phyloP scores from a whole-genome alignment of 2,113 vertebrate genomes.

The Callithrix jacchus region DNA sequence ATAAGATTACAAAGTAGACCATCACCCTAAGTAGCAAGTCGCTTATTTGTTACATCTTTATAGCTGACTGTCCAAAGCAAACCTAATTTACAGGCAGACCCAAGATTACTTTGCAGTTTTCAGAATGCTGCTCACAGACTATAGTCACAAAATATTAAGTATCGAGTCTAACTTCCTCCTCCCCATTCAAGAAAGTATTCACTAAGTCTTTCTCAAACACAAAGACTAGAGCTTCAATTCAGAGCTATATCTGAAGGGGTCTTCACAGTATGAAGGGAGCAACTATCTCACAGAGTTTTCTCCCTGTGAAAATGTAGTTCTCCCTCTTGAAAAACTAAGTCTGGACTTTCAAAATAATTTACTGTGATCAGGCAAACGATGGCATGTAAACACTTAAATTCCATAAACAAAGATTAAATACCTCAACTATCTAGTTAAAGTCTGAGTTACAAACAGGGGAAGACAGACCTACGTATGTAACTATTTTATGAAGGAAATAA shows the following conservation, averaged over 20 bases:
- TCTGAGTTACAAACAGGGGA: not conserved
- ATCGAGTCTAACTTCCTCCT: not conserved
- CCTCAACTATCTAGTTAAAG: not conserved
- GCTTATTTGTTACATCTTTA: not conserved
- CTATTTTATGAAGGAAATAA: not conserved
- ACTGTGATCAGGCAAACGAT: not conserved
- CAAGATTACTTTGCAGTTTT: not conserved
- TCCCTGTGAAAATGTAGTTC: not conserved
- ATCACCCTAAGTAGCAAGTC: not conserved
- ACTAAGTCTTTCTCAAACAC: not conserved
- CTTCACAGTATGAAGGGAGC: not conserved
- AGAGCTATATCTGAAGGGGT: not conserved
- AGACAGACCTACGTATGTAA: not conserved
- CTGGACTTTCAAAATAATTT: conserved; percentile 6
- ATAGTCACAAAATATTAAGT: not conserved
- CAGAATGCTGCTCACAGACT: not conserved
- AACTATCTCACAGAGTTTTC: not conserved
- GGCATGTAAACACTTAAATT: not conserved
- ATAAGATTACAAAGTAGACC: conserved; percentile 12
- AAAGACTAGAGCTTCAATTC: not conserved
- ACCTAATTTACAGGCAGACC: not conserved
- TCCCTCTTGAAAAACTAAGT: not conserved
- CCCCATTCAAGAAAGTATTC: not conserved
- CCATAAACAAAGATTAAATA: not conserved
- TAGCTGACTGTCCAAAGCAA: not conserved